Evolutionary conservation across 2,113 vertebrate species (phyloP), one percentile per base, ranked within the genome.

Genomic region (Leucoraja erinaceus): DNA sequence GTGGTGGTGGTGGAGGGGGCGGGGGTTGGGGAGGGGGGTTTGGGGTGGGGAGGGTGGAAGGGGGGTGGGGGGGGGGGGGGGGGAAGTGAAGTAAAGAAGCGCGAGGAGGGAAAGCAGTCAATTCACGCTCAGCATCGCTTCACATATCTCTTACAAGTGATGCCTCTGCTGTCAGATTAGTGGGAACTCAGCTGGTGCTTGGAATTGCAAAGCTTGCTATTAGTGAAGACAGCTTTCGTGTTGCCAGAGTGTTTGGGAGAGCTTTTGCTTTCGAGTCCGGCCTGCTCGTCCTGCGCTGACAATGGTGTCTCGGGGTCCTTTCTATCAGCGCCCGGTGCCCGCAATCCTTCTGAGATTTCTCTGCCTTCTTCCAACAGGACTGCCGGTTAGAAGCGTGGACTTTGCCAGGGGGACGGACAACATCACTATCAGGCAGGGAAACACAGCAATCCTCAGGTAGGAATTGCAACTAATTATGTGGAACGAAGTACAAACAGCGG

Each of bases 341-440:
- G 97, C 98, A 95, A 97, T 98, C 94, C 96, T 99, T 96, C 97
- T 99, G 96, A 98, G 98, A 97, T 96, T 99, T 96, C 97, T 99
- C 94, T 99, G 98, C 97, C 98, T 99, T 98, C 97, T 99, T 94
- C 98, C 98, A 95, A 98, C 98, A 99, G 98, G 98, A 96, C 98
- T 99, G 96, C 98, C 98, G 59, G 98, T 99, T 96, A 98, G 98
- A 96, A 99, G 98, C 96, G 98, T 98, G 98, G 98, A 99, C 97
- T 98, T 98, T 97, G 98, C 97, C 97, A 97, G 98, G 95, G 97
- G 98, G 94, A 99, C 98, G 92, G 98, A 99, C 97, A 99, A 99
- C 98, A 99, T 99, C 97, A 99, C 98, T 95, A 98, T 99, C 96
- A 97, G 98, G 94, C 98, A 99, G 96, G 98, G 98, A 94, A 98